phyloP scores from a whole-genome alignment of 2,113 vertebrate species.

The Trochalopteron elliotii region DNA sequence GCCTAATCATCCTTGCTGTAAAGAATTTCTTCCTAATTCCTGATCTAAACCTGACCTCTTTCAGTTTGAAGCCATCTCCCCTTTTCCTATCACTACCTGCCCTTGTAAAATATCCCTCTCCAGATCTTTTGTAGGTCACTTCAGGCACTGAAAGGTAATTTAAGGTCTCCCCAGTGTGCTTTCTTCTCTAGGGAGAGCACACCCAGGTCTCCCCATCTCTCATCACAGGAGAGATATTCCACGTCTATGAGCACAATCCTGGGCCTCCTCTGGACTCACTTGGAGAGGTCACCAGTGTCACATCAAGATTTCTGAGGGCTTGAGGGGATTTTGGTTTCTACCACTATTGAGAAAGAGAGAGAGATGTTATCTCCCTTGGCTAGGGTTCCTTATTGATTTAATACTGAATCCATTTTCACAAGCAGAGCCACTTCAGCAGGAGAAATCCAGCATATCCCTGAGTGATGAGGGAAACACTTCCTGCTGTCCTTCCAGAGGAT shows the following conservation, averaged over 20 bases:
- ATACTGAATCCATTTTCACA: background rate
- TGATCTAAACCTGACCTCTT: background rate
- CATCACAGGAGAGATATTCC: background rate
- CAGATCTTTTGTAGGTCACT: background rate
- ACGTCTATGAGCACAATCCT: background rate
- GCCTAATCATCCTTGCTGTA: background rate
- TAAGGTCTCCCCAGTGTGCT: background rate
- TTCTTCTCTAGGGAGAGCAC: background rate
- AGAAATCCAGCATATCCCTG: background rate
- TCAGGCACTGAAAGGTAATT: background rate
- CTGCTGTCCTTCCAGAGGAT: background rate
- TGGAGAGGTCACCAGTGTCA: background rate
- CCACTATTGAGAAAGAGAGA: background rate
- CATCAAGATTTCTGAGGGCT: background rate
- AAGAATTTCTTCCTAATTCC: background rate
- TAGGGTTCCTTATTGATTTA: background rate
- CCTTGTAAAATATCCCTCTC: background rate
- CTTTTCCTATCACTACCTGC: background rate
- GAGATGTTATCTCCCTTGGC: background rate
- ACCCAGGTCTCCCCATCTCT: fast-evolving
- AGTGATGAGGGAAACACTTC: background rate
- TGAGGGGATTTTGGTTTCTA: background rate
- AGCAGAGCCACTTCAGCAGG: background rate
- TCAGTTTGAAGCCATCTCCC: background rate
- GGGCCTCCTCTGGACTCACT: background rate